Evolutionary conservation across 2,113 vertebrate genomes (phyloP), one percentile per base, ranked within the genome.

Genomic region (Pseudolaguvia tuberculata): DNA sequence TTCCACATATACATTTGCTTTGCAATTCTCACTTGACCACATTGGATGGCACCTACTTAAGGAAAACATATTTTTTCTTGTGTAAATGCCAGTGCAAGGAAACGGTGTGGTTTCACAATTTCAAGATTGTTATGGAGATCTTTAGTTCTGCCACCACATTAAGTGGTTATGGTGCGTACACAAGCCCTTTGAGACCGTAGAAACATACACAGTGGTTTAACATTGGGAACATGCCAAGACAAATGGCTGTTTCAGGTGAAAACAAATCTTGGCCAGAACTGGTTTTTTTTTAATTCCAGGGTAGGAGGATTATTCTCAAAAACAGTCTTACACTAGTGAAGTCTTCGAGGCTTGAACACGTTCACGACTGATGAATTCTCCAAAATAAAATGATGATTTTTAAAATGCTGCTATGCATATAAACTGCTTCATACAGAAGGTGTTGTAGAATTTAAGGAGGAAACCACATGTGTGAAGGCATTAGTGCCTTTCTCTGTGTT

Each of bases 211-310:
- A 87, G 88, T 83, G 88, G 88, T 88, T 89, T 87, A 86, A 85
- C 76, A 70, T 84, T 91, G 90, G 88, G 79, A 74, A 83, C 62
- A 62, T 69, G 88, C 89, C 90, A 90, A 91, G 87, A 91, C 82
- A 91, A 90, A 90, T 87, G 85, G 85, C 87, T 88, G 82, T 86
- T 89, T 88, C 88, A 89, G 89, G 89, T 91, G 86, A 89, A 89
- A 90, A 90, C 85, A 89, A 89, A 90, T 87, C 79, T 76, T 85
- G 82, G 87, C 80, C 82, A 78, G 80, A 79, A 79, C 76, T 86
- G 72, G 78, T 77, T 81, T 81, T 83, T 82, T 81, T 83, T 82
- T 72, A 75, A 75, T 78, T 84, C 77, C 73, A 80, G 84, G 31
- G 72, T 81, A 79, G 55, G 70, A 81, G 63, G 17, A 29, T 78